Conservation (phyloP, 2,113 vertebrate genomes). For the Percina caprodes region DNA sequence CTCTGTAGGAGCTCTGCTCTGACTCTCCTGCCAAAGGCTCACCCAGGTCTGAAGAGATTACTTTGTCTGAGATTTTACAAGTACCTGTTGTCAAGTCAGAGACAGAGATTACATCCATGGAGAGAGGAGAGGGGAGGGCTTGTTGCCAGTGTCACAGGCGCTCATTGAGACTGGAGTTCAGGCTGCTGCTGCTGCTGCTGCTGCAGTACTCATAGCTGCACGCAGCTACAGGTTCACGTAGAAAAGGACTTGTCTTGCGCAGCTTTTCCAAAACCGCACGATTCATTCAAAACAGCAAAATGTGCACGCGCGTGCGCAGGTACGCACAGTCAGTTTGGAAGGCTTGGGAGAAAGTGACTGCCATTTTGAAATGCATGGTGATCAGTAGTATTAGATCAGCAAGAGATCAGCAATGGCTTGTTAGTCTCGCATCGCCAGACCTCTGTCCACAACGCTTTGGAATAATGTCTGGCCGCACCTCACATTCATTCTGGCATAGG, state of each 20-base stretch:
- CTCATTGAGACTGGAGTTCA: conserved; percentile 13
- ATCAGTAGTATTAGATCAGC: not conserved
- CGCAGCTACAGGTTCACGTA: not conserved
- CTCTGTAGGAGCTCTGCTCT: conserved; percentile 51
- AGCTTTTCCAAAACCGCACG: not conserved
- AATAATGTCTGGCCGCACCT: too few relatives aligned
- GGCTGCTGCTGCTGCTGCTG: not conserved
- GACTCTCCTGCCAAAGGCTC: conserved; percentile 74
- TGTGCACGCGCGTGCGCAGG: not conserved
- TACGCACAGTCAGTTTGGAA: not conserved
- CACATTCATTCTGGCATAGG: too few relatives aligned
- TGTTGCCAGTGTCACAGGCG: conserved; percentile 33
- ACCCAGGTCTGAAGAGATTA: conserved; percentile 65
- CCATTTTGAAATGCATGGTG: not conserved
- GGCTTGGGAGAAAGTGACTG: not conserved
- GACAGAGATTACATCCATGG: conserved; percentile 70
- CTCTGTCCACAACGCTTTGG: too few relatives aligned
- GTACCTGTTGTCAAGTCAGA: conserved; percentile 63
- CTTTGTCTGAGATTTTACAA: conserved; percentile 45
- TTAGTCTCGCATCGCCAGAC: too few relatives aligned
- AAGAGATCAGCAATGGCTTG: not conserved
- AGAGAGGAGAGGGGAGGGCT: conserved; percentile 31
- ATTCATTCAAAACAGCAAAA: not conserved
- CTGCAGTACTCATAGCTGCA: not conserved
- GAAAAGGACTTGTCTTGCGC: not conserved